Percentiles rank a stretch among this genome's conserved stretches.
Evolutionary conservation across 2,888 invertebrate genomes (phyloP).

Genomic region (Andrena trimmerana): DNA sequence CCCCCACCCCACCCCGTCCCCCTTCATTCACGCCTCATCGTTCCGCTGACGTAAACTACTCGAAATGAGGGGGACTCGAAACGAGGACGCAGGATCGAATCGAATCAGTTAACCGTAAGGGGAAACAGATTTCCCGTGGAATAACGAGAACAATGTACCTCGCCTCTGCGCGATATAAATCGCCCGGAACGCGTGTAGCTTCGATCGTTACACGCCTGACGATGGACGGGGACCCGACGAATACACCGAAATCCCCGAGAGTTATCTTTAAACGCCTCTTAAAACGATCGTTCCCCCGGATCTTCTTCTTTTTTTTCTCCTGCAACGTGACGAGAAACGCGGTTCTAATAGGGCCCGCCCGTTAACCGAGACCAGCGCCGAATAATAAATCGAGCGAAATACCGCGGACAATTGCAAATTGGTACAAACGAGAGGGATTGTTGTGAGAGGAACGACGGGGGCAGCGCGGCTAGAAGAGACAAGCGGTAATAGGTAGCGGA

Average conservation of each 20-base stretch:
- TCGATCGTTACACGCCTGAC: neutral
- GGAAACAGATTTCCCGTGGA: conserved; percentile 40
- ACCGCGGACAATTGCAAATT: conserved; percentile 63
- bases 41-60: conserved; percentile 30
- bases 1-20: neutral
- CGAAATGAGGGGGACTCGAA: conserved; percentile 47
- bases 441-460: conserved; percentile 22
- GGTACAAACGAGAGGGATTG: conserved; percentile 65
- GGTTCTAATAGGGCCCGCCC: conserved; percentile 23
- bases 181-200: conserved; percentile 2
- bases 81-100: neutral
- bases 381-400: conserved; percentile 66
- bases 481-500: conserved; percentile 35
- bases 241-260: neutral
- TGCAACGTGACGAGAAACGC: neutral
- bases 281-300: conserved; percentile 2
- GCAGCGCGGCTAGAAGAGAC: neutral
- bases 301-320: neutral
- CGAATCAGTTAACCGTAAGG: conserved; percentile 22
- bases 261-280: conserved; percentile 17
- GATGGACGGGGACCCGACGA: neutral
- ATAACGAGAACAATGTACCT: conserved; percentile 28
- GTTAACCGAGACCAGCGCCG: conserved; percentile 40
- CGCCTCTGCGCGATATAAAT: conserved; percentile 6
- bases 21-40: conserved; percentile 9